Conservation (phyloP, 2,888 invertebrate species). For the Lepidochrysops patricia region DNA sequence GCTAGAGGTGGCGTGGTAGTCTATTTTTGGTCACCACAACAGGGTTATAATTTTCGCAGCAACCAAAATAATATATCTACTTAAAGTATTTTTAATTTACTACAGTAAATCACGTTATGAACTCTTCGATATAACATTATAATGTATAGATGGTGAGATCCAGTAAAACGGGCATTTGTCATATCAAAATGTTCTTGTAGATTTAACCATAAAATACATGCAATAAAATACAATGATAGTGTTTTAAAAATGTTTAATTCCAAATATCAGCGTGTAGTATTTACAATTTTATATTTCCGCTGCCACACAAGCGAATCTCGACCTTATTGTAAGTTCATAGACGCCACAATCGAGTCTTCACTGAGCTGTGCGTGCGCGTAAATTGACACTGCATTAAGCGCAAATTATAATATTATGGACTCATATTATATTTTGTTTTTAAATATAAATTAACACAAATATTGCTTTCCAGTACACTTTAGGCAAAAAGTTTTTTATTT, state of each 20-base stretch:
- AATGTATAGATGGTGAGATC: neutral
- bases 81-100: no score
- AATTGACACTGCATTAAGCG: neutral
- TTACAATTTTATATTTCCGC: constrained; percentile 37
- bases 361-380: neutral
- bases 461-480: no score
- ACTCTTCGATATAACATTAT: no score
- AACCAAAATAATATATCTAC: neutral
- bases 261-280: constrained; percentile 59
- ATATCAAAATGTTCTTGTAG: no score
- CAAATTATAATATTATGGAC: neutral
- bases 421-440: neutral
- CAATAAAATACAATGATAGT: constrained; percentile 30
- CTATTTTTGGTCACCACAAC: no score
- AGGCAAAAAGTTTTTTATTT: no score
- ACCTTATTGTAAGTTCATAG: constrained; percentile 2
- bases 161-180: no score
- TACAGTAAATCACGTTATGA: no score
- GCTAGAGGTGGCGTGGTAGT: neutral
- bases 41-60: no score
- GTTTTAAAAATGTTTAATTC: constrained; percentile 54
- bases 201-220: no score
- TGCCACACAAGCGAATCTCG: neutral
- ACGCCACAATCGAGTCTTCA: neutral
- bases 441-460: no score